Percentiles rank a stretch among this genome's conserved stretches.
Evolutionary conservation across 2,113 vertebrate species (phyloP).

Genomic region (Zosterops lateralis): DNA sequence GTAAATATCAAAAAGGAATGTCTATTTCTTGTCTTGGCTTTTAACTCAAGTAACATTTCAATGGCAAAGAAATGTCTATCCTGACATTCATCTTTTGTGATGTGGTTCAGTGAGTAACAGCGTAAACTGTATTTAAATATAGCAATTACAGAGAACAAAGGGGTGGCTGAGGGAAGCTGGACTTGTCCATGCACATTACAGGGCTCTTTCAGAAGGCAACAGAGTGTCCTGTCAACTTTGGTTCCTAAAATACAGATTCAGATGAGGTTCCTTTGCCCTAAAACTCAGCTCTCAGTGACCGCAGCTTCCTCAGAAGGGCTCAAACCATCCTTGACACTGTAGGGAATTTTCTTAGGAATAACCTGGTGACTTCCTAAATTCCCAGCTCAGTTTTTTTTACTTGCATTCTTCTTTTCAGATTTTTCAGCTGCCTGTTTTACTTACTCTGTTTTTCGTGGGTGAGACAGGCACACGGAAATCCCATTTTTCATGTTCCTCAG

Average conservation of each 20-base stretch:
- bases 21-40: neutral
- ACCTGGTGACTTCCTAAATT: neutral
- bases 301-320: neutral
- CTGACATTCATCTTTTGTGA: neutral
- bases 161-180: neutral
- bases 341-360: neutral
- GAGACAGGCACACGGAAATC: neutral
- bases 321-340: neutral
- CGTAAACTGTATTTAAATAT: neutral
- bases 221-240: neutral
- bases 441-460: neutral
- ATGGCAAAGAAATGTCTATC: neutral
- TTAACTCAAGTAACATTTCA: neutral
- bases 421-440: neutral
- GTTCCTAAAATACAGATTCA: neutral
- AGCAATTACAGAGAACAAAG: neutral
- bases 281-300: neutral
- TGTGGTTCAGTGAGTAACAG: neutral
- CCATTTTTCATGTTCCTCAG: conserved; percentile 18
- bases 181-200: neutral
- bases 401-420: neutral
- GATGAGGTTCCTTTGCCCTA: neutral
- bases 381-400: neutral
- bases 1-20: neutral
- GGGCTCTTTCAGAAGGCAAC: neutral